Conservation (phyloP, 2,888 invertebrate species). For the Drosophila ezoana region DNA sequence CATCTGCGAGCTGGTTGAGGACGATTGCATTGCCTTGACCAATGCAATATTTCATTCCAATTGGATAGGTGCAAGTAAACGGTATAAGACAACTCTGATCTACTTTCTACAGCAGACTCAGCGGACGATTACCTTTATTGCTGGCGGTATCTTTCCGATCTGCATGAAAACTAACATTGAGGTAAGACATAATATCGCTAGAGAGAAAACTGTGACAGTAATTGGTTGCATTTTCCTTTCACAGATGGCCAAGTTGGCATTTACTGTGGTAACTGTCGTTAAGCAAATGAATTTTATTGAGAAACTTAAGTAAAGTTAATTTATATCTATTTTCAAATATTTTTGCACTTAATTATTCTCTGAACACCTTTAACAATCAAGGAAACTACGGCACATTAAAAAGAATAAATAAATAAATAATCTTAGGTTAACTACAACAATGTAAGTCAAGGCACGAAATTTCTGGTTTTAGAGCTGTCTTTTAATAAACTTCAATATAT, state of each 20-base stretch:
- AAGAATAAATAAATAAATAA: too few relatives aligned
- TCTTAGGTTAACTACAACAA: too few relatives aligned
- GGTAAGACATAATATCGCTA: conserved; percentile 22
- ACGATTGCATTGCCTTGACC: conserved; percentile 32
- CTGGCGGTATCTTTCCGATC: conserved; percentile 49
- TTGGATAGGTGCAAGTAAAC: conserved; percentile 42
- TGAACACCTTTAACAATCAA: conserved; percentile 1
- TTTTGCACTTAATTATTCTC: background rate
- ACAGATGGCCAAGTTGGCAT: conserved; percentile 60
- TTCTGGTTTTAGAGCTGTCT: too few relatives aligned
- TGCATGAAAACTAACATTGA: conserved; percentile 47
- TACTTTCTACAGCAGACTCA: conserved; percentile 43
- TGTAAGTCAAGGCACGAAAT: too few relatives aligned
- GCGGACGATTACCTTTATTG: conserved; percentile 38
- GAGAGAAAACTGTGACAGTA: background rate
- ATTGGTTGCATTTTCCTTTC: background rate
- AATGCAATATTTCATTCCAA: conserved; percentile 51
- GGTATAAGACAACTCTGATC: conserved; percentile 40
- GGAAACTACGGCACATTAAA: too few relatives aligned
- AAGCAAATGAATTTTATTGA: conserved; percentile 52
- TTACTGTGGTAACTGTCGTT: conserved; percentile 55
- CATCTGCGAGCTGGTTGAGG: conserved; percentile 42
- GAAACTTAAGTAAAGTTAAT: conserved; percentile 20
- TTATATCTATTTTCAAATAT: background rate
- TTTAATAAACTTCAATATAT: background rate